phyloP scores from a whole-genome alignment of 2,797 vertebrate species.

The Characodon lateralis region DNA sequence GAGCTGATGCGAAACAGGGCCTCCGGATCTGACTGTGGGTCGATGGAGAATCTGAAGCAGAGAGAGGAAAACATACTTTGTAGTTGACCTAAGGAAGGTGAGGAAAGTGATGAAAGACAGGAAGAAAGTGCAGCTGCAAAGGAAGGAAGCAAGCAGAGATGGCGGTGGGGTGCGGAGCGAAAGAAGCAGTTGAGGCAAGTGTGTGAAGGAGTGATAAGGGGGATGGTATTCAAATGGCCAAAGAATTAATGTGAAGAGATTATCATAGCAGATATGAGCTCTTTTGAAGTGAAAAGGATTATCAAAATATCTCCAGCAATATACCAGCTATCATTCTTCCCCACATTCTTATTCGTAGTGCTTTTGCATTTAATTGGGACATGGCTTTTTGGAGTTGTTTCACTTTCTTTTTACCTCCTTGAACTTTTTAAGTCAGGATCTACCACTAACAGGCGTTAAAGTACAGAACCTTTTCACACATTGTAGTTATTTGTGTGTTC shows the following conservation, averaged over 20 bases:
- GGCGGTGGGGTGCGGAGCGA: slow-evolving; percentile 35
- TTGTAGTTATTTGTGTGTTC: slow-evolving; percentile 1
- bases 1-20: slow-evolving; percentile 87
- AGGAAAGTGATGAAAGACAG: slow-evolving; percentile 12
- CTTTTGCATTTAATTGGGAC: slow-evolving; percentile 68
- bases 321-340: slow-evolving; percentile 60
- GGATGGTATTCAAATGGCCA: slow-evolving; percentile 67
- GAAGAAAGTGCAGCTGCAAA: slow-evolving; percentile 9
- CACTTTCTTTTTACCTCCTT: slow-evolving; percentile 21
- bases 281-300: slow-evolving; percentile 72
- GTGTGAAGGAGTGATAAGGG: slow-evolving; percentile 72
- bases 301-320: slow-evolving; percentile 73
- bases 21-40: slow-evolving; percentile 89
- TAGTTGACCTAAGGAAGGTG: slow-evolving; percentile 15
- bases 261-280: slow-evolving; percentile 67
- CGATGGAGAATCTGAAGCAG: slow-evolving; percentile 86
- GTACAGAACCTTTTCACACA: slow-evolving; percentile 6
- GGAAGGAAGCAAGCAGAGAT: slow-evolving; percentile 34
- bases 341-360: slow-evolving; percentile 54
- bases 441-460: slow-evolving; percentile 17
- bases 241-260: slow-evolving; percentile 77
- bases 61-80: slow-evolving; percentile 16
- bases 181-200: slow-evolving; percentile 56
- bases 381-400: slow-evolving; percentile 42
- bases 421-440: slow-evolving; percentile 20